Percentiles rank a stretch among this genome's conserved stretches.
phyloP scores from a whole-genome alignment of 2,797 vertebrate species.

The Pangasius sanitwongsei region DNA sequence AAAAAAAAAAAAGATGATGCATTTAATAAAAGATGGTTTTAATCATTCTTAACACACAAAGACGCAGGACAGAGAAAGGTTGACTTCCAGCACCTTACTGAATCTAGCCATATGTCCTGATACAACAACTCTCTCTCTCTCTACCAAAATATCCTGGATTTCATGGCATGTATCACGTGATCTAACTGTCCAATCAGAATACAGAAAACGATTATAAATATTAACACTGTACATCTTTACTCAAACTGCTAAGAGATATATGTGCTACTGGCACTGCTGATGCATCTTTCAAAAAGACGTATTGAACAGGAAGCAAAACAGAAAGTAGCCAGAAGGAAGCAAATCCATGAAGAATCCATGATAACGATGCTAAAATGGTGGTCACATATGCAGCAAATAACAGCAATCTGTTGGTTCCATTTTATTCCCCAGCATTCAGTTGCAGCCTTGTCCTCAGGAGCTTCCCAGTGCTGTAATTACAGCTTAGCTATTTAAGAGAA shows the following conservation, averaged over 20 bases:
- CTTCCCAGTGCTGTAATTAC: not conserved
- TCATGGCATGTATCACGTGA: not conserved
- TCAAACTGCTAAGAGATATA: too few species aligned
- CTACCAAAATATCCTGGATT: not conserved
- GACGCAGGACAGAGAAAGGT: too few species aligned
- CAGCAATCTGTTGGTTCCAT: not conserved
- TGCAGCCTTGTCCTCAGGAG: not conserved
- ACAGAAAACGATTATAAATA: too few species aligned
- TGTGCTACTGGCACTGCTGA: too few species aligned
- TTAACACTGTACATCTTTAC: too few species aligned
- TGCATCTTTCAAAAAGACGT: not conserved
- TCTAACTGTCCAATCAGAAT: not conserved
- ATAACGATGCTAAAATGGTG: not conserved
- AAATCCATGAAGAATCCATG: too few species aligned
- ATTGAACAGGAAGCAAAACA: not conserved
- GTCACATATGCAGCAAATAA: slow-evolving; percentile 18
- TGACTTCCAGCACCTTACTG: too few species aligned
- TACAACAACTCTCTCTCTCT: not conserved
- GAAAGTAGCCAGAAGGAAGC: not conserved
- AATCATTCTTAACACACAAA: too few species aligned
- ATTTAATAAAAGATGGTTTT: too few species aligned
- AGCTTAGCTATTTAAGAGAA: not conserved
- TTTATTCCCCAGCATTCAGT: slow-evolving; percentile 3
- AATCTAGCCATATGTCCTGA: too few species aligned
- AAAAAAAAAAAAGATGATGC: too few species aligned